These are phyloP conservation scores for Drosophila repleta DNA, from an alignment of 1,140 invertebrate species.

Conservation along the genomic window DNA sequence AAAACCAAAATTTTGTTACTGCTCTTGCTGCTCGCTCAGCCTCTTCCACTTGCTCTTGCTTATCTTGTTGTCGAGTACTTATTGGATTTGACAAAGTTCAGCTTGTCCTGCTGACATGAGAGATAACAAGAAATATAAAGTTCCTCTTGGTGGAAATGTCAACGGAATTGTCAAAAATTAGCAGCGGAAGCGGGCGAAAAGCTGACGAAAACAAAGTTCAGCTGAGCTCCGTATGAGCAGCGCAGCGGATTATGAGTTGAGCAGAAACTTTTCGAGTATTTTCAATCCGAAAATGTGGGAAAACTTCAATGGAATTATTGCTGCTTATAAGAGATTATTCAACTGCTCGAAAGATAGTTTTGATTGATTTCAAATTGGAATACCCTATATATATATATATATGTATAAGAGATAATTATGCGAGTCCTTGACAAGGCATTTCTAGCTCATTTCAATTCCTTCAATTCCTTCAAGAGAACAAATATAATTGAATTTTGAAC, in stretches of 20 bases:
- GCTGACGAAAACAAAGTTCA: neutral
- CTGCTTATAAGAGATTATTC: too few relatives aligned
- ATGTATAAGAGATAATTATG: too few relatives aligned
- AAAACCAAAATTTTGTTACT: conserved; percentile 25
- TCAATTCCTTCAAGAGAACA: too few relatives aligned
- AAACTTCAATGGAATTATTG: too few relatives aligned
- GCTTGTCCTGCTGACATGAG: conserved; percentile 1
- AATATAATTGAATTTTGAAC: conserved; percentile 1
- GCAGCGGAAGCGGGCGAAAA: neutral
- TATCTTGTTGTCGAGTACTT: conserved; percentile 59
- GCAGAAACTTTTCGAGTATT: neutral
- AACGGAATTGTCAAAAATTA: conserved; percentile 25
- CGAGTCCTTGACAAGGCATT: too few relatives aligned
- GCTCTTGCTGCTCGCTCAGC: neutral
- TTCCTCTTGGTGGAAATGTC: conserved; percentile 24
- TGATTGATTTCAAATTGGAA: too few relatives aligned
- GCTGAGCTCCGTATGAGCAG: too few relatives aligned
- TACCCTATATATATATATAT: too few relatives aligned
- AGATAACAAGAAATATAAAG: neutral
- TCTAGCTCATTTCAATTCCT: too few relatives aligned
- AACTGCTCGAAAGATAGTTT: too few relatives aligned
- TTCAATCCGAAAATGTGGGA: neutral
- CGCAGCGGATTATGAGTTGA: conserved; percentile 1
- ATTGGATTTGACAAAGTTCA: conserved; percentile 61
- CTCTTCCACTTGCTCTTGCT: neutral